phyloP scores from a whole-genome alignment of 1,140 invertebrate species.

The Bemisia tabaci region DNA sequence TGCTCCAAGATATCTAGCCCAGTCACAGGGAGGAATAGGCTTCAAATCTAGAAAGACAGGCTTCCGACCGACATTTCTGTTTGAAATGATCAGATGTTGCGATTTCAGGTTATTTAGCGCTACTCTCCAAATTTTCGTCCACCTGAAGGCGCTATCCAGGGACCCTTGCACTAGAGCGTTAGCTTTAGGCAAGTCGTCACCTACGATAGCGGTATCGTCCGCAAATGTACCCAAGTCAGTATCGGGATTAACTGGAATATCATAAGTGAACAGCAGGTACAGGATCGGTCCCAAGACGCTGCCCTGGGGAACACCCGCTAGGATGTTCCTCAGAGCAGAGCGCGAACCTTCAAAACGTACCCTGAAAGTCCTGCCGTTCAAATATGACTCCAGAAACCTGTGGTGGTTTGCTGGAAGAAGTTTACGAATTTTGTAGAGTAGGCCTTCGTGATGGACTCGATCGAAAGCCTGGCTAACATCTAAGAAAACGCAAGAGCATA shows the following conservation, averaged over 20 bases:
- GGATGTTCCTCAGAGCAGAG: neutral
- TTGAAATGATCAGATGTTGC: too few species aligned
- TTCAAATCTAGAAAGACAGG: too few species aligned
- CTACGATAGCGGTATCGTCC: slow-evolving; percentile 14
- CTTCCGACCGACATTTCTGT: too few species aligned
- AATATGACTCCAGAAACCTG: slow-evolving; percentile 9
- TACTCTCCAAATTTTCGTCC: too few species aligned
- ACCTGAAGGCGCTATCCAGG: too few species aligned
- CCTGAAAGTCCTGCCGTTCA: slow-evolving; percentile 7
- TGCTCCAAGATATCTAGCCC: too few species aligned
- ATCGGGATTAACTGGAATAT: slow-evolving; percentile 4
- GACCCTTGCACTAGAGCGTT: too few species aligned
- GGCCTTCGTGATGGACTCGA: slow-evolving; percentile 24
- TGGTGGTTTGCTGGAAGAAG: neutral
- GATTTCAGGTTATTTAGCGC: too few species aligned
- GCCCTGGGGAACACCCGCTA: slow-evolving; percentile 9
- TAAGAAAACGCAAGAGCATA: slow-evolving; percentile 24
- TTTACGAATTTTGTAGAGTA: slow-evolving; percentile 23
- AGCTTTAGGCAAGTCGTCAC: too few species aligned
- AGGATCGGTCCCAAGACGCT: slow-evolving; percentile 11
- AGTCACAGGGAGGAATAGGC: too few species aligned
- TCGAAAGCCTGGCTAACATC: slow-evolving; percentile 29
- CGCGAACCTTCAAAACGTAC: slow-evolving; percentile 3
- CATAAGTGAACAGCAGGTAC: slow-evolving; percentile 11
- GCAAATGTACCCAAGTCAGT: slow-evolving; percentile 7